Conservation (phyloP, 1,140 invertebrate species). For the Manduca sexta region DNA sequence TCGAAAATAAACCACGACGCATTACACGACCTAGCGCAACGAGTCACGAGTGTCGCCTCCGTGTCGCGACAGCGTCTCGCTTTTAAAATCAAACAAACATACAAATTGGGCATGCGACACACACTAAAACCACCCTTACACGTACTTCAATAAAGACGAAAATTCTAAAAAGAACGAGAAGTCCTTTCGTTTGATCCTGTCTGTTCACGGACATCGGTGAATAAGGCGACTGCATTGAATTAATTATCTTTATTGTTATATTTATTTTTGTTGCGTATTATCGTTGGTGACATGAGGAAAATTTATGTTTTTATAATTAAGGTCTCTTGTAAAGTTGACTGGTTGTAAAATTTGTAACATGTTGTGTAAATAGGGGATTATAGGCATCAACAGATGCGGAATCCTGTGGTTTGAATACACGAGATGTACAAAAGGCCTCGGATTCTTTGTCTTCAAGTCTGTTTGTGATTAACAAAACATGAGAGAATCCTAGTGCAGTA, state of each 20-base stretch:
- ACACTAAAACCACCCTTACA: not conserved
- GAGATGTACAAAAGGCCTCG: too few relatives aligned
- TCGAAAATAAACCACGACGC: constrained; percentile 15
- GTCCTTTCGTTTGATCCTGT: not conserved
- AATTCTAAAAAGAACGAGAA: not conserved
- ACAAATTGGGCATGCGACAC: not conserved
- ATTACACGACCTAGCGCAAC: constrained; percentile 14
- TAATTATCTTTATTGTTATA: constrained; percentile 3
- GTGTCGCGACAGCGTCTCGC: constrained; percentile 6
- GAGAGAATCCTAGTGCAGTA: too few relatives aligned
- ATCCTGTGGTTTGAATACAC: too few relatives aligned
- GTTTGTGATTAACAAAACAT: too few relatives aligned
- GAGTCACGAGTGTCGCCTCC: constrained; percentile 17
- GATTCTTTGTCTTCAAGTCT: too few relatives aligned
- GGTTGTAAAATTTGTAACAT: too few relatives aligned
- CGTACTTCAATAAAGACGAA: not conserved
- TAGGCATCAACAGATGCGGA: too few relatives aligned
- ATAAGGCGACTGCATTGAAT: too few relatives aligned
- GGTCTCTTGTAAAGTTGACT: too few relatives aligned
- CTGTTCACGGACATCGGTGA: not conserved
- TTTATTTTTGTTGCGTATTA: not conserved
- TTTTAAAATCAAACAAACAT: constrained; percentile 2
- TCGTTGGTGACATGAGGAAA: too few relatives aligned
- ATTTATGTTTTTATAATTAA: too few relatives aligned
- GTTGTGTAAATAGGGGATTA: too few relatives aligned